A percentile compares a stretch with the other conserved stretches of the same genome.
phyloP scores from a whole-genome alignment of 2,888 invertebrate species.

The Falcaria lacertinaria region DNA sequence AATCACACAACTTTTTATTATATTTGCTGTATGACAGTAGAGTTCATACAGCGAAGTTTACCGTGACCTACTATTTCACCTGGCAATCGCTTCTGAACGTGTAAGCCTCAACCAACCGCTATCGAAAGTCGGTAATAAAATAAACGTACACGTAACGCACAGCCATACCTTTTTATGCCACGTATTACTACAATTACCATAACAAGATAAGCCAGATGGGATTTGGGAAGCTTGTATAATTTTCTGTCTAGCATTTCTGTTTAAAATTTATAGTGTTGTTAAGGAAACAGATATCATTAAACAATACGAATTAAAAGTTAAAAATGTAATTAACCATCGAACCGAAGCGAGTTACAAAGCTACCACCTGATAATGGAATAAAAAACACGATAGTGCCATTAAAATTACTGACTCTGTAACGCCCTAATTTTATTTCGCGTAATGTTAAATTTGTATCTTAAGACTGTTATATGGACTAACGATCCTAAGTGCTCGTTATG shows the following conservation, averaged over 20 bases:
- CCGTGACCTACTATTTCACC: constrained; percentile 36
- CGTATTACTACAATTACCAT: neutral
- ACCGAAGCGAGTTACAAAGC: no score
- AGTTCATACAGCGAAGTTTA: constrained; percentile 24
- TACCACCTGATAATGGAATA: no score
- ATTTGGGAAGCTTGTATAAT: neutral
- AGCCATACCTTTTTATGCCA: no score
- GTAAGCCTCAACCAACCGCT: neutral
- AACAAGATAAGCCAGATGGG: neutral
- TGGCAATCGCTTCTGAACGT: constrained; percentile 23
- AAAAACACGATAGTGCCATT: no score
- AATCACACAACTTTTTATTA: constrained; percentile 1
- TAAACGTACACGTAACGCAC: neutral
- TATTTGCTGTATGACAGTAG: constrained; percentile 8
- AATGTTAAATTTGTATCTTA: neutral
- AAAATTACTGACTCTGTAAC: neutral
- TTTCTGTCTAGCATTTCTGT: neutral
- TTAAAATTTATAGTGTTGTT: neutral
- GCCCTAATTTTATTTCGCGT: neutral
- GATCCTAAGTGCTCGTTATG: constrained; percentile 52
- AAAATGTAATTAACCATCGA: no score
- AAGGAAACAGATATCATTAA: no score
- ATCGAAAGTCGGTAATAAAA: constrained; percentile 1
- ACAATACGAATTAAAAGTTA: no score
- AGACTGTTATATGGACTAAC: constrained; percentile 43